Percentiles rank a stretch among this genome's conserved stretches.
Conservation (phyloP, 2,113 vertebrate species). For the Engraulis encrasicolus region DNA sequence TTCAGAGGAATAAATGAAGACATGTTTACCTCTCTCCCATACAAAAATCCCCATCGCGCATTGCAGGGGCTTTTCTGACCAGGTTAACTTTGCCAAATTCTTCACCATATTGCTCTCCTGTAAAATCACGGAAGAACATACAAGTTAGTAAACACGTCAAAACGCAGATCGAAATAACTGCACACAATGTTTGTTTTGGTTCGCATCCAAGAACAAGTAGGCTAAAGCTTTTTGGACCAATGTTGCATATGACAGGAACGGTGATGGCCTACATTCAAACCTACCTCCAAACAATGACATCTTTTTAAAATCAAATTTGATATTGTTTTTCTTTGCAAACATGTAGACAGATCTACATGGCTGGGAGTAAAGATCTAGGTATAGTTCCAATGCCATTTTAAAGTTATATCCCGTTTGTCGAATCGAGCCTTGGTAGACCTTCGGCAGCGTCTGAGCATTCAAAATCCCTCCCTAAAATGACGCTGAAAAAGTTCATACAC, state of each 20-base stretch:
- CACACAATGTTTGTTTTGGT: background rate
- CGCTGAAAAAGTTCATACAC: background rate
- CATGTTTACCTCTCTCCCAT: conserved; percentile 84
- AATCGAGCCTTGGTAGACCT: background rate
- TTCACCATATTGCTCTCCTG: conserved; percentile 80
- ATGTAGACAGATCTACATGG: conserved; percentile 83
- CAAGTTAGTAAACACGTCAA: background rate
- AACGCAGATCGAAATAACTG: background rate
- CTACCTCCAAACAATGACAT: conserved; percentile 78
- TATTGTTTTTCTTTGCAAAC: conserved; percentile 78
- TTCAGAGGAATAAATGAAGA: too few relatives aligned
- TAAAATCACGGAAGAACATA: background rate
- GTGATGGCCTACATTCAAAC: background rate
- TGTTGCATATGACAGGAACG: too few relatives aligned
- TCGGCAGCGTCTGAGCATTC: background rate
- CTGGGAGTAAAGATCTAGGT: conserved; percentile 84
- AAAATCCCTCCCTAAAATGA: background rate
- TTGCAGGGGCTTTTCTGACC: conserved; percentile 80
- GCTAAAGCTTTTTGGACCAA: too few relatives aligned
- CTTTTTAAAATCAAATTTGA: conserved; percentile 78
- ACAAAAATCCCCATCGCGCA: conserved; percentile 86
- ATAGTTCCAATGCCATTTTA: conserved; percentile 77
- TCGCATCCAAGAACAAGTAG: background rate
- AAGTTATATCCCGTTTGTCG: background rate
- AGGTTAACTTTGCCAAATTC: conserved; percentile 79